These are phyloP conservation scores for Conistra vaccinii DNA, from an alignment of 2,888 invertebrate species.

Conservation along the genomic window DNA sequence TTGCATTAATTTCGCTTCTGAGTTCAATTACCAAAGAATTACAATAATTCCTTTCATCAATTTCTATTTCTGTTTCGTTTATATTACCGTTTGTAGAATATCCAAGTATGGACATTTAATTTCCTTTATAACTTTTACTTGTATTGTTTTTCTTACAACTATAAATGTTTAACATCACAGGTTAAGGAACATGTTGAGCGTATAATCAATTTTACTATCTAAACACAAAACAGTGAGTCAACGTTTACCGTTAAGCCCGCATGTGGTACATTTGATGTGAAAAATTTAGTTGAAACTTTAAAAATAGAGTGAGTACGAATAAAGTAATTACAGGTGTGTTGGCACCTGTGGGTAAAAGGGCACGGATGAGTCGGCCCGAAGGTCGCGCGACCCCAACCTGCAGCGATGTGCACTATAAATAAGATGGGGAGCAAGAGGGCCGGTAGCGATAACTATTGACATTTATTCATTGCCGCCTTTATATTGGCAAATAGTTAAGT, in stretches of 20 bases:
- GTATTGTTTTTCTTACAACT: constrained; percentile 11
- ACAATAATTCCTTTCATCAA: constrained; percentile 25
- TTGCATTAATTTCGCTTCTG: constrained; percentile 75
- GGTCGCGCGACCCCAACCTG: constrained; percentile 75
- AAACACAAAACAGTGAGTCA: constrained; percentile 59
- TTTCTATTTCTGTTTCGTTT: constrained; percentile 2
- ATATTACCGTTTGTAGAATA: constrained; percentile 7
- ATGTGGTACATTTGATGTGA: constrained; percentile 43
- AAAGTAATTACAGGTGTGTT: constrained; percentile 83
- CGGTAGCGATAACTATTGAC: constrained; percentile 44
- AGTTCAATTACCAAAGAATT: constrained; percentile 58
- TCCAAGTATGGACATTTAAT: not conserved
- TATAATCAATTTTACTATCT: constrained; percentile 44
- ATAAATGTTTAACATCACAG: constrained; percentile 14
- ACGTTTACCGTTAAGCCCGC: constrained; percentile 64
- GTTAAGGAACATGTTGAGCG: constrained; percentile 27
- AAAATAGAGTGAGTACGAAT: constrained; percentile 70
- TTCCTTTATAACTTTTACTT: constrained; percentile 30
- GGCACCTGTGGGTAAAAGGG: constrained; percentile 84
- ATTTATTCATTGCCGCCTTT: constrained; percentile 38
- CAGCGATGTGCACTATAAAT: constrained; percentile 64
- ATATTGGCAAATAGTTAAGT: constrained; percentile 32
- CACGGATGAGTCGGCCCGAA: constrained; percentile 71
- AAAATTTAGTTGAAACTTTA: constrained; percentile 36
- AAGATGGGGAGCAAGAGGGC: constrained; percentile 57